Percentiles rank a stretch among this genome's conserved stretches.
phyloP scores from a whole-genome alignment of 2,797 vertebrate genomes.

The Chloroceryle amazona region DNA sequence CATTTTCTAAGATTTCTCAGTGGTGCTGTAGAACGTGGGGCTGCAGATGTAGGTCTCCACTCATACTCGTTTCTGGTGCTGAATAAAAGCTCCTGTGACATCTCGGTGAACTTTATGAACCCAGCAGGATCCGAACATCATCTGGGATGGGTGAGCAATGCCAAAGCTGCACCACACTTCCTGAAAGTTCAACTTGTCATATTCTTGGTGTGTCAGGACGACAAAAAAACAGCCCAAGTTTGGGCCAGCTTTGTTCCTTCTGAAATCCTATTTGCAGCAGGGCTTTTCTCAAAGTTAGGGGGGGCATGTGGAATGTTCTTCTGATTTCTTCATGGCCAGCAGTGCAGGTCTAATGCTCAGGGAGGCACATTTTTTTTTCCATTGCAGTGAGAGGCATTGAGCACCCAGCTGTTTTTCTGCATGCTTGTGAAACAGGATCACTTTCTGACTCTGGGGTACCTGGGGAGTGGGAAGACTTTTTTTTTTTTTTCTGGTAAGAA shows the following conservation, averaged over 20 bases:
- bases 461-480: neutral
- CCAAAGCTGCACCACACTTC: neutral
- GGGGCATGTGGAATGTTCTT: neutral
- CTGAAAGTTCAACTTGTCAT: neutral
- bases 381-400: neutral
- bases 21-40: neutral
- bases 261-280: neutral
- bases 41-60: neutral
- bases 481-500: neutral
- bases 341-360: neutral
- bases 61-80: neutral
- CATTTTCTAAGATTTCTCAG: accelerated
- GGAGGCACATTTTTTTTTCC: neutral
- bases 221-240: neutral
- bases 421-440: neutral
- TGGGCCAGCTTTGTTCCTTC: neutral
- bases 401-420: neutral
- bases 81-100: neutral
- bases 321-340: neutral
- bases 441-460: neutral
- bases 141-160: neutral
- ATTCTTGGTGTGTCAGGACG: neutral
- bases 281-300: neutral
- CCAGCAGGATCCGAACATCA: neutral
- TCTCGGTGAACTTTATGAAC: neutral